A percentile compares a stretch with the other conserved stretches of the same genome.
phyloP scores from a whole-genome alignment of 1,140 invertebrate genomes.

The Cylas formicarius region DNA sequence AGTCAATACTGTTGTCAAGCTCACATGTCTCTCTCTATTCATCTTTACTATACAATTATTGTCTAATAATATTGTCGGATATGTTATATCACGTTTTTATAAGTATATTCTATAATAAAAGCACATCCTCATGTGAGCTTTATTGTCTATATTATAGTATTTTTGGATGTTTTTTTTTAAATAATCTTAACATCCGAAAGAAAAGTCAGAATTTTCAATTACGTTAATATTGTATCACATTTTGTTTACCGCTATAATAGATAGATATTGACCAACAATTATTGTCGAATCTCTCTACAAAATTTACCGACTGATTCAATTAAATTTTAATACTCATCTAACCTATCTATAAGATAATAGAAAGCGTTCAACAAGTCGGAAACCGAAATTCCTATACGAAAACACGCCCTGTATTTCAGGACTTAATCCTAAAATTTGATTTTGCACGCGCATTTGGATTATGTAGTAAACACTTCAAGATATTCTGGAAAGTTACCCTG shows the following conservation, averaged over 20 bases:
- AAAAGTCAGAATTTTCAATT: no score
- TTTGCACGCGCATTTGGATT: no score
- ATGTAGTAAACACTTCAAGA: no score
- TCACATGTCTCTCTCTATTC: no score
- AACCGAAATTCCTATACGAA: conserved; percentile 11
- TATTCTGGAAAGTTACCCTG: no score
- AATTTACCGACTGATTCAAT: conserved; percentile 8
- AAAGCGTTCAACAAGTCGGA: not conserved
- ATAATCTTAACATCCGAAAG: conserved; percentile 5
- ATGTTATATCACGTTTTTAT: no score
- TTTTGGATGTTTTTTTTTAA: conserved; percentile 4
- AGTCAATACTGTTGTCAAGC: no score
- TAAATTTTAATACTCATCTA: conserved; percentile 6
- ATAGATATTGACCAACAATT: conserved; percentile 19
- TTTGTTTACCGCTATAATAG: no score
- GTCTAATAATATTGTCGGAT: no score
- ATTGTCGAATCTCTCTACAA: conserved; percentile 15
- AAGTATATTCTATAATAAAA: conserved; percentile 4
- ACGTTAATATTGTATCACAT: no score
- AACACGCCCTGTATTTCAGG: not conserved
- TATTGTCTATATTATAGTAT: conserved; percentile 10
- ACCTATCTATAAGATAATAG: not conserved
- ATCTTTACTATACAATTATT: no score
- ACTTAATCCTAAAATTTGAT: conserved; percentile 2
- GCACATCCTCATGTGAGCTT: not conserved